Evolutionary conservation across 2,113 vertebrate species (phyloP).

Genomic region (Hylia prasina): DNA sequence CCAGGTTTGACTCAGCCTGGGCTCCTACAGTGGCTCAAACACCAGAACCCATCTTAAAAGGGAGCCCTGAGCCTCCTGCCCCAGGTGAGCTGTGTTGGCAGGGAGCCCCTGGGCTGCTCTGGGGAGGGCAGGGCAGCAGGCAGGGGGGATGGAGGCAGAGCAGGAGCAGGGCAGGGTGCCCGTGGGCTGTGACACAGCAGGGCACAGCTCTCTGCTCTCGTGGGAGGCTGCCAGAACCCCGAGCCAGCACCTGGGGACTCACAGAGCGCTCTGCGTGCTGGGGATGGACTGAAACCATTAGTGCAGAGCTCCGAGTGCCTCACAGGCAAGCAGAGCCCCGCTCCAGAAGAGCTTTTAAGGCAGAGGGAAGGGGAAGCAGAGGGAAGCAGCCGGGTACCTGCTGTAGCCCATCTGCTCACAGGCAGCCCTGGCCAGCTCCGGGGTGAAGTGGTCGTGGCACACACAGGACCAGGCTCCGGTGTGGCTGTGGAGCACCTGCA

Average conservation of each 20-base stretch:
- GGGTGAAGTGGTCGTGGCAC: constrained; percentile 80
- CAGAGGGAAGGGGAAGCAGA: neutral
- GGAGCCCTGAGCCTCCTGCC: fast-evolving
- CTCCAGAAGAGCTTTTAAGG: neutral
- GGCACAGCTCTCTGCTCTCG: fast-evolving
- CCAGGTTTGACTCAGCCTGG: neutral
- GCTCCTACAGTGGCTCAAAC: neutral
- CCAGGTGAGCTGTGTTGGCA: fast-evolving
- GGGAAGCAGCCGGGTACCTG: constrained; percentile 60
- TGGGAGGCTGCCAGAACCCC: neutral
- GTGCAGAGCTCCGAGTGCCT: neutral
- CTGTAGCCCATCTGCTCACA: constrained; percentile 86
- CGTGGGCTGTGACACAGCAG: fast-evolving
- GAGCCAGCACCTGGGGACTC: neutral
- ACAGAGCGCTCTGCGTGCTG: fast-evolving
- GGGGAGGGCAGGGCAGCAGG: neutral
- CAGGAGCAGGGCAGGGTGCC: neutral
- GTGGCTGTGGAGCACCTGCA: constrained; percentile 75
- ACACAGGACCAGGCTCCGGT: constrained; percentile 74
- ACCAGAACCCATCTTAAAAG: neutral
- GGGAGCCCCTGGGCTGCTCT: neutral
- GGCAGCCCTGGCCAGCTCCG: constrained; percentile 69
- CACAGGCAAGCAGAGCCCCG: fast-evolving
- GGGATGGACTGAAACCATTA: neutral
- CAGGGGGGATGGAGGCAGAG: neutral